Evolutionary conservation across 2,797 vertebrate genomes (phyloP).

Genomic region (Malacoctenus gilli): DNA sequence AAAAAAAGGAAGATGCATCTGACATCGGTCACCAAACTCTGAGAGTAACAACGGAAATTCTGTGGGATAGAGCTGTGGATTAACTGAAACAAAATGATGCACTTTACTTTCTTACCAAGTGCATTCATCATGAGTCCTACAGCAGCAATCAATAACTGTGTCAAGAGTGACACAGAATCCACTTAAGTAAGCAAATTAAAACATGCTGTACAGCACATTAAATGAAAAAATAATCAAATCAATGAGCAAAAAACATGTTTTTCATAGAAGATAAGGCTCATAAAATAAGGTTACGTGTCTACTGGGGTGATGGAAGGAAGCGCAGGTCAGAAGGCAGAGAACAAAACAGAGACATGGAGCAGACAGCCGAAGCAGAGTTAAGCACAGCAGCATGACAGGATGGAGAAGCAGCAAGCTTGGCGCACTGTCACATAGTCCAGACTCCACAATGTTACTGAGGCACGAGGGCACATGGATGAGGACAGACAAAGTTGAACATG

Average conservation of each 20-base stretch:
- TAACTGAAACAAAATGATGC: neutral
- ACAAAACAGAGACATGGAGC: conserved; percentile 22
- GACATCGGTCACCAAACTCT: too few species aligned
- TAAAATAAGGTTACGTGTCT: conserved; percentile 22
- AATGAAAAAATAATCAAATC: conserved; percentile 28
- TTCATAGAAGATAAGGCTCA: neutral
- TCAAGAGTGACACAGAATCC: neutral
- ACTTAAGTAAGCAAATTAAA: conserved; percentile 21
- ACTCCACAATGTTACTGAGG: conserved; percentile 9
- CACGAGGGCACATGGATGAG: conserved; percentile 15
- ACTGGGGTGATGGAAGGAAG: conserved; percentile 16
- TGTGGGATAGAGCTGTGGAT: neutral
- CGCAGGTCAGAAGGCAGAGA: conserved; percentile 19
- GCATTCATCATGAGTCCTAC: neutral
- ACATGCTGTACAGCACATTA: conserved; percentile 21
- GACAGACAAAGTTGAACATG: conserved; percentile 11
- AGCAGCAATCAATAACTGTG: neutral
- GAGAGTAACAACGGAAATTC: too few species aligned
- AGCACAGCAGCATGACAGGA: conserved; percentile 55
- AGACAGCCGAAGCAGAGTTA: conserved; percentile 31
- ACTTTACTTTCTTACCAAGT: neutral
- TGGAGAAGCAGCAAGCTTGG: conserved; percentile 66
- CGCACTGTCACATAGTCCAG: conserved; percentile 43
- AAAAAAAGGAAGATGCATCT: too few species aligned
- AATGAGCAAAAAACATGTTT: neutral